Evolutionary conservation across 1,140 invertebrate species (phyloP).

Genomic region (Pseudobourletiella spinata): DNA sequence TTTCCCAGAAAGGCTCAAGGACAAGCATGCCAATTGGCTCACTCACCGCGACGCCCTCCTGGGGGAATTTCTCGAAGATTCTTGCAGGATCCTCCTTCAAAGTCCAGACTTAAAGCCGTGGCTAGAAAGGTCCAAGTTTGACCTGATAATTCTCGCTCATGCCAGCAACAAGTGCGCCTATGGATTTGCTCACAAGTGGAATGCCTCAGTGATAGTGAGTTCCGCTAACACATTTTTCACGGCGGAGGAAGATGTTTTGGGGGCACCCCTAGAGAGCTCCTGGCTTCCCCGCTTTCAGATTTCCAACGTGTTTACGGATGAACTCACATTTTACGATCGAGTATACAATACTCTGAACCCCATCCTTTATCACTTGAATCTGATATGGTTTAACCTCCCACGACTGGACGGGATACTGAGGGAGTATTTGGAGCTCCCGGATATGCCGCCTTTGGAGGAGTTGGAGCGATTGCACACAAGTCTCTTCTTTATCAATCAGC

Average conservation of each 20-base stretch:
- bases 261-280: background rate
- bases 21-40: background rate
- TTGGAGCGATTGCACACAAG: conserved; percentile 1
- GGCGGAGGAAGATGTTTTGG: background rate
- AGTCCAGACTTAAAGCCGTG: background rate
- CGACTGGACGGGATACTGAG: conserved; percentile 3
- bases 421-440: background rate
- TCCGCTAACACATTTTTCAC: background rate
- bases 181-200: conserved; percentile 10
- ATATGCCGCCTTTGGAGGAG: conserved; percentile 12
- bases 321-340: background rate
- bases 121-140: background rate
- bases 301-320: background rate
- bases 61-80: background rate
- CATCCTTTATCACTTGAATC: background rate
- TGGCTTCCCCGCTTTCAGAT: background rate
- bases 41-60: background rate
- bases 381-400: background rate
- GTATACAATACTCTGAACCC: background rate
- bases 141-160: background rate
- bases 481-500: conserved; percentile 22
- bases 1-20: background rate
- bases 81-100: background rate
- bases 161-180: background rate
- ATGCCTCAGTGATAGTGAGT: conserved; percentile 1